Evolutionary conservation across 37 sponge, comb jelly and placozoan species (phyloP).

Genomic region (Amphimedon queenslandica): DNA sequence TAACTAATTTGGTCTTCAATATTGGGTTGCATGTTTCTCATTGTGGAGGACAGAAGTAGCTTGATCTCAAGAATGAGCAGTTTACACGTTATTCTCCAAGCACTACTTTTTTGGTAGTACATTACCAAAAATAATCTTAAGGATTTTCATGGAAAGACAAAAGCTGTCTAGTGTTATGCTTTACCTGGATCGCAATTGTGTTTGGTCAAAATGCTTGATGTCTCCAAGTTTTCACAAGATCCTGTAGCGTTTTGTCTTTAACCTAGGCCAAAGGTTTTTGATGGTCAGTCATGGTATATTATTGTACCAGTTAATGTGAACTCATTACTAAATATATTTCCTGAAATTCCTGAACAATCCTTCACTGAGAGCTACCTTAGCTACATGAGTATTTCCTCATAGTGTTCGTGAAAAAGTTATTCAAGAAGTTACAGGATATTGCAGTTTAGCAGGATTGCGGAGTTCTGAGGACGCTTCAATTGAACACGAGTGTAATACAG

Average conservation of each 20-base stretch:
- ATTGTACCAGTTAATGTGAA: constrained; percentile 16
- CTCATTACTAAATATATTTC: not conserved
- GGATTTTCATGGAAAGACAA: constrained; percentile 10
- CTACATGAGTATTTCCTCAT: constrained; percentile 20
- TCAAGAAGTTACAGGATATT: not conserved
- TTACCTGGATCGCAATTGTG: not conserved
- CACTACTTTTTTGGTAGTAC: not conserved
- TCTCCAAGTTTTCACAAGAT: not conserved
- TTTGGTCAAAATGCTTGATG: not conserved
- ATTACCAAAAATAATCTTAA: constrained; percentile 12
- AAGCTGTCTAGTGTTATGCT: constrained; percentile 16
- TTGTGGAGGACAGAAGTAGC: constrained; percentile 16
- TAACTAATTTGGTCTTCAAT: constrained; percentile 12
- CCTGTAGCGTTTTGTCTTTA: not conserved
- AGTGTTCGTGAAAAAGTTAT: constrained; percentile 11
- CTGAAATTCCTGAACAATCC: not conserved
- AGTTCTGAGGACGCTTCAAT: not conserved
- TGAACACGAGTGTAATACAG: not conserved
- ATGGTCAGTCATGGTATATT: constrained; percentile 16
- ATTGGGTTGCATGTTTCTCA: not conserved
- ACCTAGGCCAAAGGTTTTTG: not conserved
- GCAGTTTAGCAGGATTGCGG: not conserved
- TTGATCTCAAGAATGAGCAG: not conserved
- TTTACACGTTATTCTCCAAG: not conserved
- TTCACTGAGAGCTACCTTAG: constrained; percentile 10